These are phyloP conservation scores for Eupithecia pulchellata DNA, from an alignment of 2,888 invertebrate genomes.

Conservation along the genomic window DNA sequence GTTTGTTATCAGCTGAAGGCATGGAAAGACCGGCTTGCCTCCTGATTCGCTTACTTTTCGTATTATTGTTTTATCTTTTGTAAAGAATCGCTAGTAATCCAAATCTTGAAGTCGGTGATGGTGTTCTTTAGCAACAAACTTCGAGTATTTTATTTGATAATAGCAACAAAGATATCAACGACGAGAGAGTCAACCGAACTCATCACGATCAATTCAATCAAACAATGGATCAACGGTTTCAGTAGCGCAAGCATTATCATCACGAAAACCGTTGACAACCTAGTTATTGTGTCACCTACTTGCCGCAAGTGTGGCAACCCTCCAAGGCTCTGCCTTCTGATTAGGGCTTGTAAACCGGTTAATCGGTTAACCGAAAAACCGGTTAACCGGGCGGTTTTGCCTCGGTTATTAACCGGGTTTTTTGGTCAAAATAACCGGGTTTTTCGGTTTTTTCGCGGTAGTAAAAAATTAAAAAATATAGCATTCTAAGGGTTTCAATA, in stretches of 20 bases:
- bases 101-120: neutral
- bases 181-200: neutral
- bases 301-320: conserved; percentile 39
- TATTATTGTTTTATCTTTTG: neutral
- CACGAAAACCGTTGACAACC: conserved; percentile 18
- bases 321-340: conserved; percentile 48
- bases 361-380: too few relatives aligned
- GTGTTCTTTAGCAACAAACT: neutral
- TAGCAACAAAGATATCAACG: neutral
- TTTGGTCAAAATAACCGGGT: too few relatives aligned
- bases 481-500: too few relatives aligned
- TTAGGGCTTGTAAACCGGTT: too few relatives aligned
- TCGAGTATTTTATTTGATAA: neutral
- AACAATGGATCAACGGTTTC: conserved; percentile 10
- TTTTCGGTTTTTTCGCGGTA: too few relatives aligned
- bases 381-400: too few relatives aligned
- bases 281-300: conserved; percentile 25
- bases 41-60: neutral
- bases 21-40: neutral
- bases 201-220: conserved; percentile 11
- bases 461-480: too few relatives aligned
- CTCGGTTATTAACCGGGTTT: too few relatives aligned
- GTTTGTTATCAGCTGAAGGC: conserved; percentile 8
- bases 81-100: neutral
- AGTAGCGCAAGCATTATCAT: conserved; percentile 9